Percentiles rank a stretch among this genome's conserved stretches.
These are phyloP conservation scores for Oscheius onirici DNA, from an alignment of 2,888 invertebrate genomes.

Conservation along the genomic window DNA sequence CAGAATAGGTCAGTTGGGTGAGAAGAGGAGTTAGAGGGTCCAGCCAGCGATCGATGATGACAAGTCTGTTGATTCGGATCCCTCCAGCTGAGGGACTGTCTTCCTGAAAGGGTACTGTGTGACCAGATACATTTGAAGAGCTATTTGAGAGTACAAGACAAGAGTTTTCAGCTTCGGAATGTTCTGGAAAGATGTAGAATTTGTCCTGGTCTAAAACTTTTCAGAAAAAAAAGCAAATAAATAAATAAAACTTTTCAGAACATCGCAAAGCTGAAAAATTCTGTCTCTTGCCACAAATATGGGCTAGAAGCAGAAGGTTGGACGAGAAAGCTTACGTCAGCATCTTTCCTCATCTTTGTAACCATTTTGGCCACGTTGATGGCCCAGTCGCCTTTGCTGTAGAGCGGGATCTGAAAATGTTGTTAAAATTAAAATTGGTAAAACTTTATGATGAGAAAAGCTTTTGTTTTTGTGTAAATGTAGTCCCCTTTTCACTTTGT, in stretches of 20 bases:
- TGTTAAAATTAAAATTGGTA: background rate
- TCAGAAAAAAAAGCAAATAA: too few species aligned
- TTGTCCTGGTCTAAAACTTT: too few species aligned
- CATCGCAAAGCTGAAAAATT: too few species aligned
- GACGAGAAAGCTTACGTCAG: conserved; percentile 13
- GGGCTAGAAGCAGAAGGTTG: too few species aligned
- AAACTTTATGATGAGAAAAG: too few species aligned
- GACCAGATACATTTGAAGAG: background rate
- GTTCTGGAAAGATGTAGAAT: background rate
- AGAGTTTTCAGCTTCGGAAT: background rate
- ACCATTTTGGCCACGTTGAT: conserved; percentile 50
- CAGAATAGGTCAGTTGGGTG: conserved; percentile 96
- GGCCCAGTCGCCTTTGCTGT: conserved; percentile 54
- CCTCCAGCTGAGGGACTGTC: conserved; percentile 20
- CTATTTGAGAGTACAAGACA: background rate
- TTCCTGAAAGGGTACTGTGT: too few species aligned
- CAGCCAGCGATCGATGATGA: conserved; percentile 88
- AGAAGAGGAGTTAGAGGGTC: conserved; percentile 91
- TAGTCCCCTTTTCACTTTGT: too few species aligned
- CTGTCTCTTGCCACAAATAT: too few species aligned
- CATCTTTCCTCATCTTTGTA: conserved; percentile 36
- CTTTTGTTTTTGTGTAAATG: too few species aligned
- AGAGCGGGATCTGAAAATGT: conserved; percentile 28
- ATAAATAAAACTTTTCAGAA: too few species aligned
- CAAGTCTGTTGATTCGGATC: conserved; percentile 49